Percentiles rank a stretch among this genome's conserved stretches.
These are phyloP conservation scores for Paratrypauchen microcephalus DNA, from an alignment of 2,797 vertebrate genomes.

Conservation along the genomic window DNA sequence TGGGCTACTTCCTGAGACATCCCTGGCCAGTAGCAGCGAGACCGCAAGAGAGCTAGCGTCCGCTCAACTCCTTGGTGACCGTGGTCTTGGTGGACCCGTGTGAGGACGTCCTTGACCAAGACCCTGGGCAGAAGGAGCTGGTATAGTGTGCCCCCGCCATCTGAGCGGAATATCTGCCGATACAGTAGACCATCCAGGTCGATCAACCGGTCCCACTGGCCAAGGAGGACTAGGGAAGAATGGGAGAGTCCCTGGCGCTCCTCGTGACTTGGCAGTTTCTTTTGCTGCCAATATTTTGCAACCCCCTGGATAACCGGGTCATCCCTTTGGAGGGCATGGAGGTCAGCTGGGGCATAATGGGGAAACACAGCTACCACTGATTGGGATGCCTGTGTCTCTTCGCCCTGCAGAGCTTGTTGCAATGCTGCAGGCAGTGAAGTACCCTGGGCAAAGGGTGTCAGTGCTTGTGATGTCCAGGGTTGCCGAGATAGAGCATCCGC, in stretches of 20 bases:
- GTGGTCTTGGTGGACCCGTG: conserved; percentile 18
- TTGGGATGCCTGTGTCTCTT: not conserved
- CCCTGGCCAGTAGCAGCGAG: too few species aligned
- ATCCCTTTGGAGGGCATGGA: not conserved
- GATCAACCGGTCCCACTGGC: not conserved
- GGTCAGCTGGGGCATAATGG: not conserved
- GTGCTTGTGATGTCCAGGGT: too few species aligned
- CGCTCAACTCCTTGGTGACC: conserved; percentile 25
- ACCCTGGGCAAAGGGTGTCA: too few species aligned
- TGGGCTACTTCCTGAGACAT: too few species aligned
- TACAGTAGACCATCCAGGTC: not conserved
- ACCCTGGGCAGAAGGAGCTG: conserved; percentile 1
- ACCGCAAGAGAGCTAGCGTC: not conserved
- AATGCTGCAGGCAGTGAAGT: not conserved
- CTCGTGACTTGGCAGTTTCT: too few species aligned
- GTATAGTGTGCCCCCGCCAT: not conserved
- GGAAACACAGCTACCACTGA: not conserved
- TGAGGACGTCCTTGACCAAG: not conserved
- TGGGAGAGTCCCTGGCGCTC: not conserved
- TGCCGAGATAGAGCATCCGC: too few species aligned
- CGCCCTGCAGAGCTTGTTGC: not conserved
- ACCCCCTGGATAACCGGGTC: not conserved
- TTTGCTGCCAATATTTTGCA: too few species aligned
- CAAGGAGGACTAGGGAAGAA: not conserved
- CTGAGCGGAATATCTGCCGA: not conserved